Evolutionary conservation across 2,797 vertebrate species (phyloP), one percentile per base, ranked within the genome.

Genomic region (Acestrorhynchus altus): DNA sequence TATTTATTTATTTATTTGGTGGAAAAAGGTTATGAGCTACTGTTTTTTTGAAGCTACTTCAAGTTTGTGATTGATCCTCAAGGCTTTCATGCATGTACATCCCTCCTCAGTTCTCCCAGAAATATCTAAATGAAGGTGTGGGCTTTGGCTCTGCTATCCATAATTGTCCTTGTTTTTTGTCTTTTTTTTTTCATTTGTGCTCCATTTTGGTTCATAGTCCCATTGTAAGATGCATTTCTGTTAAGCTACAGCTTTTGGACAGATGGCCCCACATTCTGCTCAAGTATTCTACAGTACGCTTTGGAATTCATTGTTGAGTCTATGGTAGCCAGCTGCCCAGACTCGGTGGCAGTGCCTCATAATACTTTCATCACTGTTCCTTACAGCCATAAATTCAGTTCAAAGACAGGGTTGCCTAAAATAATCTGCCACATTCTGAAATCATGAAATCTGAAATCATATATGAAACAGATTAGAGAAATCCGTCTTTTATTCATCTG

Each of bases 21-120:
- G 39, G 22, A 4, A n/a, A 52, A 63, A 46, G 60, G 22, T 69
- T 70, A 52, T 49, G 61, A 5, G 46, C 42, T 12, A 44, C 9
- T 65, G n/a, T 12, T 63, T 11, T 11, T 24, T 44, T 44, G 56
- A 70, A 63, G 40, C 35, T 18, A 42, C 24, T 46, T 35, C 31
- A 35, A 6, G 31, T 35, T 71, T 60, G 44, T 63, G 40, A 49
- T n/a, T 77, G 46, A 69, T 61, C 28, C 66, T 47, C 22, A 13
- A 69, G 44, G 57, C 46, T 61, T 70, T 52, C 22, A 61, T 77
- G 46, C 46, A n/a, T 68, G 15, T 40, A 57, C 54, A 63, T 24
- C 13, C 44, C 22, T 63, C 56, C 52, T 76, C 35, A 76, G 8
- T 15, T 3, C 56, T 56, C 65, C 46, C 22, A 44, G 57, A 59